phyloP scores from a whole-genome alignment of 1,140 invertebrate species.

The Callitettix versicolor region DNA sequence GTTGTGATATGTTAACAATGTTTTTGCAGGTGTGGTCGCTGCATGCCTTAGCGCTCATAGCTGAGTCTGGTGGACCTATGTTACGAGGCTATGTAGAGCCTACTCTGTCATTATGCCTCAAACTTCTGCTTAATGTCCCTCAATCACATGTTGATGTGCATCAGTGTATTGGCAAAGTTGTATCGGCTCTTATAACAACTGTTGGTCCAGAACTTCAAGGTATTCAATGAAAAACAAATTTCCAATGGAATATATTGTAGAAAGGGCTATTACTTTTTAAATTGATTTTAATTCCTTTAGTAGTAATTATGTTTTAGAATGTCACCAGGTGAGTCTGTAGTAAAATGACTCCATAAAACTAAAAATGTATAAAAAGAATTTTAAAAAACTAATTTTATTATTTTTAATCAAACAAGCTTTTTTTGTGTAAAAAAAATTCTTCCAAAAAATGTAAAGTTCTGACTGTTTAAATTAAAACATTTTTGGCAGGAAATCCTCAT shows the following conservation, averaged over 20 bases:
- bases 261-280: no score
- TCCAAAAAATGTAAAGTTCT: background rate
- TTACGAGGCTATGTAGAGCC: constrained; percentile 95
- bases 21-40: constrained; percentile 80
- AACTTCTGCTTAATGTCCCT: constrained; percentile 79
- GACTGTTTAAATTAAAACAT: no score
- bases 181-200: constrained; percentile 91
- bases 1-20: no score
- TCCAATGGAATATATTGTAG: no score
- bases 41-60: constrained; percentile 88
- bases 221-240: constrained; percentile 29
- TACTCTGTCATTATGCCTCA: constrained; percentile 76
- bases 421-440: background rate
- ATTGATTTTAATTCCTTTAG: no score
- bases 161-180: constrained; percentile 85
- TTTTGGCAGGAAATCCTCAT: no score
- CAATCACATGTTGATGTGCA: constrained; percentile 86
- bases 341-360: no score
- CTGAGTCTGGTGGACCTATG: constrained; percentile 96
- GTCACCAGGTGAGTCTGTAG: no score
- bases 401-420: background rate
- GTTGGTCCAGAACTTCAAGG: constrained; percentile 95
- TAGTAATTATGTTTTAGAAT: no score
- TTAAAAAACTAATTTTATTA: no score
- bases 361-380: no score